Evolutionary conservation across 2,113 vertebrate genomes (phyloP), one percentile per base, ranked within the genome.

Genomic region (Phrynosoma platyrhinos): DNA sequence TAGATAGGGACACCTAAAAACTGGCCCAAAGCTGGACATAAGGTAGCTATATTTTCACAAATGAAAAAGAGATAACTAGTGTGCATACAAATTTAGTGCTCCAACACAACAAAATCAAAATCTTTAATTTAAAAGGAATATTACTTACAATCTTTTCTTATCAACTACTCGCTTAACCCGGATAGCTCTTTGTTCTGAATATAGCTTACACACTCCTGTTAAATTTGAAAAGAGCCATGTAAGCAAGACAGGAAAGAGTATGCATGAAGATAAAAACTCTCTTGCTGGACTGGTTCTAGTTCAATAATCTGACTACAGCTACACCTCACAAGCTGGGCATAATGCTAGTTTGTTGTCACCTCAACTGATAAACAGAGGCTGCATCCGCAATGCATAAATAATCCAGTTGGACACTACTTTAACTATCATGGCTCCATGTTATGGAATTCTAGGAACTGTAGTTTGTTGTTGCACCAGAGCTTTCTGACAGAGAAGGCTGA

Each of bases 131-230:
- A 12, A 79, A 62, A 82, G 10, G 9, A 30, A 62, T 25, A 20
- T 3, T 94, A 98, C 99, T 99, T 90, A 99, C 99, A 99, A 89
- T 96, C 99, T 98, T 94, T 99, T 99, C 95, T 98, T 99, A 92
- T 99, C 99, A 94, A 99, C 98, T 91, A 98, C 97, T 78, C 97
- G 96, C 91, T 99, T 99, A 42, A 99, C 98, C 85, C 99, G 94
- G 90, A 99, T 98, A 53, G 99, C 99, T 94, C 99, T 98, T 87
- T 99, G 99, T 88, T 99, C 98, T 5, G 98, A 99, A 94, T 99
- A 99, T 81, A 99, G 96, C 89, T 98, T 98, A 92, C 99, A 99
- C 1, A 99, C 98, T 92, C 98, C 99, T 99, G 88, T 91, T 42
- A 89, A 88, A 83, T 52, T 36, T 30, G 14, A n/a, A 66, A 5